Percentiles rank a stretch among this genome's conserved stretches.
Evolutionary conservation across 2,113 vertebrate genomes (phyloP).

Genomic region (Myrmophylax atrothorax): DNA sequence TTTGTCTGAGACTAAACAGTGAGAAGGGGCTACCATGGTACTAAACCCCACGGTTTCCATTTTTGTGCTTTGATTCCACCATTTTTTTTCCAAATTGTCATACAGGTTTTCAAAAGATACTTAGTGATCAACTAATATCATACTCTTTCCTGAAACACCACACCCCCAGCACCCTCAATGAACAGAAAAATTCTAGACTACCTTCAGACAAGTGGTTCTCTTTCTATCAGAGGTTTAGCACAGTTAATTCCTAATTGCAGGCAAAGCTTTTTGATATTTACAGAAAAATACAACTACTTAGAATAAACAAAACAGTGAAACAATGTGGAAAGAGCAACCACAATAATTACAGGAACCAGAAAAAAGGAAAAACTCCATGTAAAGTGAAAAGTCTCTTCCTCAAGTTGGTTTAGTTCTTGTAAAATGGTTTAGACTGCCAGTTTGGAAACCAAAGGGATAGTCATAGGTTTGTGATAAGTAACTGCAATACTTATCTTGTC

Average conservation of each 20-base stretch:
- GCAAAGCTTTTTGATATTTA: constrained; percentile 58
- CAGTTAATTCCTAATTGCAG: not conserved
- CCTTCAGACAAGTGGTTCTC: not conserved
- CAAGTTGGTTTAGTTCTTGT: not conserved
- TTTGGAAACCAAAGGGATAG: not conserved
- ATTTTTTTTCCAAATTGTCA: not conserved
- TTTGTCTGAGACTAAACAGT: not conserved
- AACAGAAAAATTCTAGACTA: not conserved
- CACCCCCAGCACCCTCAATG: not conserved
- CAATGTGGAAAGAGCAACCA: not conserved
- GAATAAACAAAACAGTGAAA: constrained; percentile 50
- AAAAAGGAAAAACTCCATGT: not conserved
- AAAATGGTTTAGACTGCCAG: not conserved
- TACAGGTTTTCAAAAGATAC: not conserved
- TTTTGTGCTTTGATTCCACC: not conserved
- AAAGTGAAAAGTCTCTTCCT: not conserved
- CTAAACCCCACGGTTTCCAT: not conserved
- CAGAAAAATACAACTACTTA: constrained; percentile 42
- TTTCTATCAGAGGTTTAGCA: constrained; percentile 3
- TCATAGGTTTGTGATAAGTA: not conserved
- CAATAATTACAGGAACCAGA: not conserved
- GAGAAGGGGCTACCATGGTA: not conserved
- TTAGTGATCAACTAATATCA: not conserved
- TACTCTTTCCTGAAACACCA: not conserved
- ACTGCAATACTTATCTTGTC: not conserved